These are phyloP conservation scores for Ciconia stormi DNA, from an alignment of 2,113 vertebrate genomes.

Conservation along the genomic window DNA sequence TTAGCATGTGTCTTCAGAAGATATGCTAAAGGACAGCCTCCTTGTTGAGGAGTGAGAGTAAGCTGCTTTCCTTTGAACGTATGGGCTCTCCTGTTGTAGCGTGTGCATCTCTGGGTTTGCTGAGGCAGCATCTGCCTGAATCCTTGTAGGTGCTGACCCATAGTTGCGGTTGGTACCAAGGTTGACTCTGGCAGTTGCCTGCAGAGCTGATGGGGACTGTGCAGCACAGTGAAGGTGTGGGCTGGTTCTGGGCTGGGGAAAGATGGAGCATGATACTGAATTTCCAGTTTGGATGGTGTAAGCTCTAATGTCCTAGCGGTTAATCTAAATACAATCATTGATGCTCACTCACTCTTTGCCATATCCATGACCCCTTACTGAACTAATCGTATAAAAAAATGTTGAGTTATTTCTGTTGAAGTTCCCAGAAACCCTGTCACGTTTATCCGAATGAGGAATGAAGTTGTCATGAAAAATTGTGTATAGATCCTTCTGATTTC, in stretches of 20 bases:
- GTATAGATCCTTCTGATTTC: not conserved
- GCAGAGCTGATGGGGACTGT: not conserved
- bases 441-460: not conserved
- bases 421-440: not conserved
- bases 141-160: not conserved
- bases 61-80: not conserved
- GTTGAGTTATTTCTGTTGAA: not conserved
- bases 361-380: not conserved
- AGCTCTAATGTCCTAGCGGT: not conserved
- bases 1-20: not conserved
- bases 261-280: not conserved
- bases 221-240: not conserved
- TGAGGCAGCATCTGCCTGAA: not conserved
- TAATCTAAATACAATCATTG: not conserved
- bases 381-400: not conserved
- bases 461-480: not conserved
- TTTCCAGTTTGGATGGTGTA: not conserved
- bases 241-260: not conserved
- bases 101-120: not conserved
- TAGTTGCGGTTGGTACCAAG: not conserved
- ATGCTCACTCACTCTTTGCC: not conserved
- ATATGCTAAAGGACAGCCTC: not conserved
- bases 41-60: not conserved
- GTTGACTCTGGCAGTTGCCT: not conserved
- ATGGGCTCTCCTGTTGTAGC: not conserved